A percentile compares a stretch with the other conserved stretches of the same genome.
Evolutionary conservation across 2,797 vertebrate species (phyloP).

Genomic region (Scyliorhinus canicula): DNA sequence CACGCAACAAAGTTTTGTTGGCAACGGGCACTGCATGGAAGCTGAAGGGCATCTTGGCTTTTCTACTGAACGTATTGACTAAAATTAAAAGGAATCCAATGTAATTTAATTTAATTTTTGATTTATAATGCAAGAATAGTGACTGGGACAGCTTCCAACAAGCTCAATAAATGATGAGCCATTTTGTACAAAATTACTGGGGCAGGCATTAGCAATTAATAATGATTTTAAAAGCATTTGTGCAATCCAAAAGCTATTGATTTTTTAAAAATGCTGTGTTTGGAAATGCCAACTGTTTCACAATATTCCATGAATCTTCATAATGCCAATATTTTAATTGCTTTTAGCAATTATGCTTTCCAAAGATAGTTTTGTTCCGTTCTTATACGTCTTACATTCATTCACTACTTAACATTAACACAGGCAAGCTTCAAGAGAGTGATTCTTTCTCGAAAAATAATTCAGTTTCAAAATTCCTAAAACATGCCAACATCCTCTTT

Average conservation of each 20-base stretch:
- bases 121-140: neutral
- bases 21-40: neutral
- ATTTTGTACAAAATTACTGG: conserved; percentile 17
- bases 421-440: neutral
- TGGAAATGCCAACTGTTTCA: conserved; percentile 21
- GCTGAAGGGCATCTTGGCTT: neutral
- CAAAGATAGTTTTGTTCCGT: neutral
- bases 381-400: neutral
- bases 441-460: neutral
- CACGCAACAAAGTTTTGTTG: neutral
- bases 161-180: neutral
- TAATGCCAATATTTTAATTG: conserved; percentile 30
- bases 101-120: conserved; percentile 16
- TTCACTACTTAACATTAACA: conserved; percentile 15
- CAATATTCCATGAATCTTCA: conserved; percentile 26
- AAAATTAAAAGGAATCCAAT: conserved; percentile 21
- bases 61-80: neutral
- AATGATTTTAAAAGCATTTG: conserved; percentile 31
- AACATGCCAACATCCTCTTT: neutral
- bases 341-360: conserved; percentile 7
- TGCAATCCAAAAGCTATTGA: conserved; percentile 32
- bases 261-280: conserved; percentile 27
- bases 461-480: neutral
- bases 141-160: neutral
- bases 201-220: neutral